These are phyloP conservation scores for Drosophila seguyi DNA, from an alignment of 1,140 invertebrate genomes.

Conservation along the genomic window DNA sequence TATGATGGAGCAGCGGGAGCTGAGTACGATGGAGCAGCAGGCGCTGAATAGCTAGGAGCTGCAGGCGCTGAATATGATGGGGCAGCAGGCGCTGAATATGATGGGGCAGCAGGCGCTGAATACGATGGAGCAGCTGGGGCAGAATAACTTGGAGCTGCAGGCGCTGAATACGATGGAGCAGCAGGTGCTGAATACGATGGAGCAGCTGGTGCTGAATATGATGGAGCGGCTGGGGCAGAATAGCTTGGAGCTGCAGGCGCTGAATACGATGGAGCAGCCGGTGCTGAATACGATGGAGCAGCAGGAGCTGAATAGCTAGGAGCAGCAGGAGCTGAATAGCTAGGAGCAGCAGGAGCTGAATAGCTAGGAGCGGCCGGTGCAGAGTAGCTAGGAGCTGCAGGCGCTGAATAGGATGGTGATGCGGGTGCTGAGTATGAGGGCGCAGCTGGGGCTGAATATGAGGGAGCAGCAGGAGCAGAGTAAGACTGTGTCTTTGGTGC, in stretches of 20 bases:
- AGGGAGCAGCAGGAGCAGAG: neutral
- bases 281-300: constrained; percentile 31
- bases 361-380: constrained; percentile 2
- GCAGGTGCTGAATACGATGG: constrained; percentile 31
- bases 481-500: constrained; percentile 15
- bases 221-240: constrained; percentile 15
- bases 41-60: constrained; percentile 40
- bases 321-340: constrained; percentile 24
- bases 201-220: constrained; percentile 32
- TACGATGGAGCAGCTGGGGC: constrained; percentile 9
- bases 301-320: constrained; percentile 22
- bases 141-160: constrained; percentile 22
- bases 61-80: constrained; percentile 39
- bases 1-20: constrained; percentile 19
- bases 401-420: constrained; percentile 23
- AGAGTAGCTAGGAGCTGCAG: constrained; percentile 31
- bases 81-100: constrained; percentile 22
- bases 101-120: constrained; percentile 13
- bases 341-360: neutral
- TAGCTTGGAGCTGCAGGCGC: constrained; percentile 17
- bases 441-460: constrained; percentile 19
- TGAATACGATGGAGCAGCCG: constrained; percentile 22
- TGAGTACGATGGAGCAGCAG: constrained; percentile 22
- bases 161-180: constrained; percentile 22
- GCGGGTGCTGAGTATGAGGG: constrained; percentile 33